Evolutionary conservation across 2,113 vertebrate species (phyloP), one percentile per base, ranked within the genome.

Genomic region (Gadus chalcogrammus): DNA sequence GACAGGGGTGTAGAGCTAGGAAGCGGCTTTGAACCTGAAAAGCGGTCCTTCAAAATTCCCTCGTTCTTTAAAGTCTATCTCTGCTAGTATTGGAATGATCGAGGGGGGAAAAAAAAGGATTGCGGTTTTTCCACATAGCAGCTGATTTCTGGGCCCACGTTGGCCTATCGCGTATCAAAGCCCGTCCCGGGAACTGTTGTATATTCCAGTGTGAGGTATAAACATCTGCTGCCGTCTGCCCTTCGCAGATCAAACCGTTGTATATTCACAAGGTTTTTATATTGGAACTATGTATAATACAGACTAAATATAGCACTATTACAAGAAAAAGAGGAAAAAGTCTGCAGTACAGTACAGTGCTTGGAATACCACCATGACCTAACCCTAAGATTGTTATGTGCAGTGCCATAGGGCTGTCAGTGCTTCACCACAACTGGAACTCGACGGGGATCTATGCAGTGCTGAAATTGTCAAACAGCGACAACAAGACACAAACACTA

Each of bases 131-230:
- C 92, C 69, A 85, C 78, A 69, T 92, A 88, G 89, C 85, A 94
- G 77, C 76, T 83, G 77, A 86, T 83, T 90, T 82, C 42, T 82
- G 72, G 68, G 80, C 61, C 61, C 27, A 86, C 82, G 15, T 84
- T 79, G 79, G 71, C 89, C 63, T 82, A 89, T 90, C 81, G 80
- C 67, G 84, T 93, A 92, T 93, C 92, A 91, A 90, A 92, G 89
- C 76, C 77, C 24, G 67, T 85, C 69, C 82, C 63, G 75, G 65
- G 71, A 84, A 84, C 73, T 71, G 68, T 64, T 76, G 42, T 73
- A 65, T 79, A 76, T 67, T 72, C 64, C 71, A 74, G 70, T 71
- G 67, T 63, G 31, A 60, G 69, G 75, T 62, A 67, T n/a, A 38
- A 82, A 70, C 76, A 63, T 70, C 67, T 79, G 74, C 72, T 74